Evolutionary conservation across 1,140 invertebrate genomes (phyloP), one percentile per base, ranked within the genome.

Genomic region (Zaprionus gabonicus): DNA sequence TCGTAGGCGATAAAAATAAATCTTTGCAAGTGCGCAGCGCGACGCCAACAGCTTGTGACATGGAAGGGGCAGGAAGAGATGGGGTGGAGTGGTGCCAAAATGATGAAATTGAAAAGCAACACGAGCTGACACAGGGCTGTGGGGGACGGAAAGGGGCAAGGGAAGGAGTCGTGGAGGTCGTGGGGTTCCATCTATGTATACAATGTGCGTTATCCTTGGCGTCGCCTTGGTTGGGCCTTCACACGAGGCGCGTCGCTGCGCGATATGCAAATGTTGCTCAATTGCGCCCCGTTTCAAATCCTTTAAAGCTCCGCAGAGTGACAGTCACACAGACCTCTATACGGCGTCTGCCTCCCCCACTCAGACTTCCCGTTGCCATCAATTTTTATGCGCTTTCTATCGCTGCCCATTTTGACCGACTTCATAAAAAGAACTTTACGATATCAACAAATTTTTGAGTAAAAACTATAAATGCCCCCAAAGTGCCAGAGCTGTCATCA

Each of bases 1-100:
- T 88, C 62, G 85, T 90, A 90, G 85, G 85, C 85, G 85, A 88
- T 88, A 88, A 88, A 88, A 88, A 88, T 88, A 88, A 88, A 88
- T 88, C 85, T 88, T 81, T 85, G 81, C 77, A 62, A 86, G 82
- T 80, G 82, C 83, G 76, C 83, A 86, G 75, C 83, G 75, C 73
- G 83, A 84, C 83, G 83, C 72, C 84, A 87, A 88, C 84, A 87
- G 84, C 84, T 87, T 49, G 10, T 10, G 20, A 10, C 31, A 10
- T 34, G 31, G 9, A 34, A 34, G 0, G 9, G 17, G 17, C 5
- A 55, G 10, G 3, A 34, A 10, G 31, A 13, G 17, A 13, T 31
- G 56, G 23, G 58, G 41, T 46, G 15, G 44, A 9, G 66, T 60
- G 71, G 12, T 20, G 20, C 36, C n/a, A 17, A 31, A 83, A 83